A percentile compares a stretch with the other conserved stretches of the same genome.
Evolutionary conservation across 2,797 vertebrate genomes (phyloP).

Genomic region (Discoglossus pictus): DNA sequence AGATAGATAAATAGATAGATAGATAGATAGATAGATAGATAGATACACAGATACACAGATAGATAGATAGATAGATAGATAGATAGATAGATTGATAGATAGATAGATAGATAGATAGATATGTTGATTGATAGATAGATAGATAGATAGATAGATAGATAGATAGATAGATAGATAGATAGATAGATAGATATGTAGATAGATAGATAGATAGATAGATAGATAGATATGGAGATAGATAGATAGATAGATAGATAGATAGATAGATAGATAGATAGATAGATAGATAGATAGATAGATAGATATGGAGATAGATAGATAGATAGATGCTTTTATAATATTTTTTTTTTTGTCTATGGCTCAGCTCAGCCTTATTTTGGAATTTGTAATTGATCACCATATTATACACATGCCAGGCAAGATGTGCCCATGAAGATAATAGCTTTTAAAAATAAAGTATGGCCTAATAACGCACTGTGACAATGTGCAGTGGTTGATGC

Average conservation of each 20-base stretch:
- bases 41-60: conserved; percentile 12
- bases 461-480: conserved; percentile 77
- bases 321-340: no score
- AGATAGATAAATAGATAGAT: conserved; percentile 4
- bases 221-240: neutral
- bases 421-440: conserved; percentile 56
- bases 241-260: conserved; percentile 4
- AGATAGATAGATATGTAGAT: conserved; percentile 11
- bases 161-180: neutral
- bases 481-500: conserved; percentile 93
- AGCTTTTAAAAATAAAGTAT: conserved; percentile 61
- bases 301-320: neutral
- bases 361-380: conserved; percentile 13
- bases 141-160: conserved; percentile 7
- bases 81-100: conserved; percentile 2
- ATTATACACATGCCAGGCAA: conserved; percentile 48
- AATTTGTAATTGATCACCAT: conserved; percentile 38
- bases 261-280: neutral
- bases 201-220: neutral
- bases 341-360: conserved; percentile 20
- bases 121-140: neutral
- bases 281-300: conserved; percentile 12
- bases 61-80: neutral
- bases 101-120: conserved; percentile 3
- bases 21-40: neutral